Conservation (phyloP, 2,888 invertebrate genomes). For the Diplazon laetatorius region DNA sequence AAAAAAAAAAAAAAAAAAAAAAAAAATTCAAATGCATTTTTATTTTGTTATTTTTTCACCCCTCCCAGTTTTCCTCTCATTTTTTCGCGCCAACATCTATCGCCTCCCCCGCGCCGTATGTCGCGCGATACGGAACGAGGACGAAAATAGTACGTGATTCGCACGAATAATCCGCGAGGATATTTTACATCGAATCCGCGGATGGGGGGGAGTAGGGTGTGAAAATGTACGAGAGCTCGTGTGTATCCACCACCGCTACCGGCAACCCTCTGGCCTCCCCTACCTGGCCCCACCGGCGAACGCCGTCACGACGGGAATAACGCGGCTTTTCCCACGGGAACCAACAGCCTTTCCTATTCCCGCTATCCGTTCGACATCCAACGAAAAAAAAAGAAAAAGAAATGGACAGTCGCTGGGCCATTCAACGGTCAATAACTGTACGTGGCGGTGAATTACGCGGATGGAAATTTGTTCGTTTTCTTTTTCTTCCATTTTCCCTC, state of each 20-base stretch:
- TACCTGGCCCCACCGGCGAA: too few species aligned
- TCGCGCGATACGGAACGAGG: slow-evolving; percentile 36
- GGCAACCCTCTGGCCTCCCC: too few species aligned
- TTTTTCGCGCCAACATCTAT: background rate
- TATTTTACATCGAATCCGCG: slow-evolving; percentile 48
- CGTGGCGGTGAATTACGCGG: background rate
- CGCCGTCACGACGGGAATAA: background rate
- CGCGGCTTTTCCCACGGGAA: slow-evolving; percentile 6
- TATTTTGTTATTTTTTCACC: too few species aligned
- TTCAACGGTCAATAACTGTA: background rate
- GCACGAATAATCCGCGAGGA: slow-evolving; percentile 52
- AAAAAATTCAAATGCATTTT: too few species aligned
- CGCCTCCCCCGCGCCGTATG: slow-evolving; percentile 5
- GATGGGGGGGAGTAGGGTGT: slow-evolving; percentile 18
- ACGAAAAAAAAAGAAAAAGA: background rate
- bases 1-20: too few species aligned
- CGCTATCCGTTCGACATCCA: slow-evolving; percentile 4
- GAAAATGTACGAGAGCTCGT: slow-evolving; percentile 14
- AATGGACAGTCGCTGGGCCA: background rate
- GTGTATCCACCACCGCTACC: background rate
- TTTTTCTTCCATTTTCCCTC: too few species aligned
- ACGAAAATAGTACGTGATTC: slow-evolving; percentile 56
- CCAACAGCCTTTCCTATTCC: background rate
- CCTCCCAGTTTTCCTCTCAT: slow-evolving; percentile 13
- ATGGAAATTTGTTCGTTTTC: too few species aligned